A percentile compares a stretch with the other conserved stretches of the same genome.
Conservation (phyloP, 2,113 vertebrate species). For the Mirounga angustirostris region DNA sequence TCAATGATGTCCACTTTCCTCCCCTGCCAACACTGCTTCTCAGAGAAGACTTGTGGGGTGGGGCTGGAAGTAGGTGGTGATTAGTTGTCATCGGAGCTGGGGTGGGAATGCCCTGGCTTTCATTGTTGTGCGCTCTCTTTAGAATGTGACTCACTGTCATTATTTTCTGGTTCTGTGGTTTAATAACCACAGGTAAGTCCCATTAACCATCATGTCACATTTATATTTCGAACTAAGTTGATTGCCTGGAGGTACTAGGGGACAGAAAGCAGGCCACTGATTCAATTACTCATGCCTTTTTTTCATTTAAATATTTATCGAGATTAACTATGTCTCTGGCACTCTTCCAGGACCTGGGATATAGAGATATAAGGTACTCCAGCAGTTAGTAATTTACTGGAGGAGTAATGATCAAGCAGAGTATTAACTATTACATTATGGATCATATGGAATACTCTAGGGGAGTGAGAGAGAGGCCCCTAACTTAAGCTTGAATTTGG, state of each 20-base stretch:
- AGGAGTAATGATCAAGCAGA: neutral
- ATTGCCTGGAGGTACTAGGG: neutral
- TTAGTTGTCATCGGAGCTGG: too few relatives aligned
- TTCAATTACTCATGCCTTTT: neutral
- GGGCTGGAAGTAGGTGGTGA: neutral
- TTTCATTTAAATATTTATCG: slow-evolving; percentile 13
- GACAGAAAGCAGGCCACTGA: neutral
- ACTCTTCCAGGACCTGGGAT: neutral
- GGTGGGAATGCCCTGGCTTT: neutral
- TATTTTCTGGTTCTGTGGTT: neutral
- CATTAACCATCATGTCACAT: neutral
- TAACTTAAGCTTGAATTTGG: neutral
- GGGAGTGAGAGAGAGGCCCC: neutral
- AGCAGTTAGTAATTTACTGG: neutral
- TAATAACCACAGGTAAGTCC: neutral
- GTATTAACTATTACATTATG: neutral
- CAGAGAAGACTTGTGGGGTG: neutral
- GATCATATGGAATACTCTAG: neutral
- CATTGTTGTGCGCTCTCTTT: neutral
- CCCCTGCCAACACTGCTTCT: neutral
- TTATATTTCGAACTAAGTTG: neutral
- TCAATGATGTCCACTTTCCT: neutral
- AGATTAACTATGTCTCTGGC: neutral
- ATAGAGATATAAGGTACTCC: neutral
- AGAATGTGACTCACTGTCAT: neutral